Evolutionary conservation across 2,797 vertebrate genomes (phyloP), one percentile per base, ranked within the genome.

Genomic region (Triplophysa yarkandensis): DNA sequence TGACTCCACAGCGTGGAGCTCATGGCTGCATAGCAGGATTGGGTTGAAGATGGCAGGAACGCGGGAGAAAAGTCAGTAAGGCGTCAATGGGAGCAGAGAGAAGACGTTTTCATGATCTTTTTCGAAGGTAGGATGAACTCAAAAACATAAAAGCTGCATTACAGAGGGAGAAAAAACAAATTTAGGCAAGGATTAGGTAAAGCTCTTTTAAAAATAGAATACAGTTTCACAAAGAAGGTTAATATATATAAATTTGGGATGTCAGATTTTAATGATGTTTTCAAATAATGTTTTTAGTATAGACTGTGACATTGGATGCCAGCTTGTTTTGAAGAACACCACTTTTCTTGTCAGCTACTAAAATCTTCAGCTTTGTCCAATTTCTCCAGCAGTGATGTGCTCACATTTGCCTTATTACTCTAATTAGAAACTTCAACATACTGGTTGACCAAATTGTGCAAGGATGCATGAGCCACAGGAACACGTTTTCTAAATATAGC

Each of bases 1-100:
- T 98, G 95, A 92, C 92, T 95, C 97, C 98, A 98, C 88, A 96
- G 90, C 80, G 90, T 88, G 7, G 96, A 96, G 94, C 91, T 98
- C 97, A 98, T 98, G 86, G 92, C 95, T 95, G 90, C 89, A 83
- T 84, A 85, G 63, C 74, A 54, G 32, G 69, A 79, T 65, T 64
- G 67, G 39, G 23, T 55, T 62, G 30, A 57, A 72, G 69, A 73
- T 36, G 68, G 36, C 48, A 65, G 62, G 61, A 71, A 71, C 50
- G 63, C 48, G 30, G 32, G 44, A 32, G 9, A 79, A 63, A 68
- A 68, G 68, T 41, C 19, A 2, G 34, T 16, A 39, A 55, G 10
- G 11, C 17, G 68, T 82, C 78, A 77, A 39, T 28, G 10, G 39
- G 63, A 41, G 21, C 60, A 19, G 16, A 17, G 25, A 44, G 50